Evolutionary conservation across 2,888 invertebrate genomes (phyloP).

Genomic region (Netelia inedita): DNA sequence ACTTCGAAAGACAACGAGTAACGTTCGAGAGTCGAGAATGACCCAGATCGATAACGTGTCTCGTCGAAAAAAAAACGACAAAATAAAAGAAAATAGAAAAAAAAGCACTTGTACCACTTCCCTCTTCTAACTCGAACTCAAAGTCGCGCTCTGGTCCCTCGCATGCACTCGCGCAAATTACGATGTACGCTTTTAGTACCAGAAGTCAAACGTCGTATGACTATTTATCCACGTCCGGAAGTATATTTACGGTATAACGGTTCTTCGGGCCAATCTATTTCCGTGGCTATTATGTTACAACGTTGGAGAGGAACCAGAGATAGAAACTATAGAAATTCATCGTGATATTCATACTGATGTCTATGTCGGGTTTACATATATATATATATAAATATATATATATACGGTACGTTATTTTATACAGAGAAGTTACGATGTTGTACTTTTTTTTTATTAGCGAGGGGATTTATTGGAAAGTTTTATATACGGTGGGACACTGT

Average conservation of each 20-base stretch:
- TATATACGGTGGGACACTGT: not conserved
- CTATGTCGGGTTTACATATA: slow-evolving; percentile 14
- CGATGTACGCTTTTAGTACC: slow-evolving; percentile 35
- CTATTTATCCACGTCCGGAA: slow-evolving; percentile 55
- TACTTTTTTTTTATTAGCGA: slow-evolving; percentile 21
- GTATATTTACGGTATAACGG: slow-evolving; percentile 44
- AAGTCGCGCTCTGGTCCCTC: slow-evolving; percentile 4
- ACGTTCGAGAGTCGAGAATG: slow-evolving; percentile 47
- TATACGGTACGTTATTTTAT: not conserved
- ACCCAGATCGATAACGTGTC: slow-evolving; percentile 56
- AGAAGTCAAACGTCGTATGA: slow-evolving; percentile 15
- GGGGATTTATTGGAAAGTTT: slow-evolving; percentile 1
- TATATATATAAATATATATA: slow-evolving; percentile 30
- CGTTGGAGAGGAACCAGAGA: slow-evolving; percentile 9
- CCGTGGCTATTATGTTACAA: slow-evolving; percentile 34
- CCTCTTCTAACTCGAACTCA: slow-evolving; percentile 21
- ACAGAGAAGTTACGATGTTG: no score
- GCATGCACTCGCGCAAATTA: not conserved
- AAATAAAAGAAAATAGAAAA: slow-evolving; percentile 19
- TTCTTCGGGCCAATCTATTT: slow-evolving; percentile 53
- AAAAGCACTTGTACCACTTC: slow-evolving; percentile 26
- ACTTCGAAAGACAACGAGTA: slow-evolving; percentile 15
- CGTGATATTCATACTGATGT: slow-evolving; percentile 18
- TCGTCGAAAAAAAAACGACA: slow-evolving; percentile 26
- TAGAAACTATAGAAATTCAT: slow-evolving; percentile 45